Evolutionary conservation across 2,888 invertebrate species (phyloP), one percentile per base, ranked within the genome.

Genomic region (Oasisia sp.): DNA sequence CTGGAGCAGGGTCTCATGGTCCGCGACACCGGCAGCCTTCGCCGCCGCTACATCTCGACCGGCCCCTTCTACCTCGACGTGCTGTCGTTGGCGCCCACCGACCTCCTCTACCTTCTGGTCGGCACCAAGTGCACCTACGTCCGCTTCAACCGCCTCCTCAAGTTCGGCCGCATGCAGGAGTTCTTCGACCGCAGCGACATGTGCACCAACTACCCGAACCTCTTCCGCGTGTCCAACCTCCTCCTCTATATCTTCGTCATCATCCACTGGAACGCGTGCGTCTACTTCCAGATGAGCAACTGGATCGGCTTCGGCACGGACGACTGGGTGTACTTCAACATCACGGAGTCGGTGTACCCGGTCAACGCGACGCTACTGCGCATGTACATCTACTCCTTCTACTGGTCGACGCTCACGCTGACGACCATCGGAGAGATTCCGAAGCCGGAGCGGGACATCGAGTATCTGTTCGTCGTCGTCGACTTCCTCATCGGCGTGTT

Each of bases 171-270:
- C 94, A 97, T 99, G 97, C 97, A 97, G 97, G 98, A 99, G 97
- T 99, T 98, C 97, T 98, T 98, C 96, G 98, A 98, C 96, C 97
- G 98, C 94, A 99, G 99, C 32, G 99, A 99, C 97, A 99, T 99
- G 0, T 97, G 98, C 94, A 99, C 99, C 27, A 98, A 98, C 94
- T 98, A 98, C 96, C 99, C 99, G 89, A 99, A 99, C 96, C 94
- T 96, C 56, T 96, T 96, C 93, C 94, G 96, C 32, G 95, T 96
- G 95, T 92, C 94, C 27, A 95, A 95, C 91, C 95, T 96, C 74
- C 95, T 96, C 8, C 93, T 96, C 44, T 95, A 95, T 92, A 96
- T 96, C 90, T 94, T 96, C 32, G 95, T 96, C 14, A 95, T 96
- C 92, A 96, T 96, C 89, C 96, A 96, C 94, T 96, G 96, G 96